phyloP scores from a whole-genome alignment of 2,113 vertebrate genomes.

The Panthera uncia region DNA sequence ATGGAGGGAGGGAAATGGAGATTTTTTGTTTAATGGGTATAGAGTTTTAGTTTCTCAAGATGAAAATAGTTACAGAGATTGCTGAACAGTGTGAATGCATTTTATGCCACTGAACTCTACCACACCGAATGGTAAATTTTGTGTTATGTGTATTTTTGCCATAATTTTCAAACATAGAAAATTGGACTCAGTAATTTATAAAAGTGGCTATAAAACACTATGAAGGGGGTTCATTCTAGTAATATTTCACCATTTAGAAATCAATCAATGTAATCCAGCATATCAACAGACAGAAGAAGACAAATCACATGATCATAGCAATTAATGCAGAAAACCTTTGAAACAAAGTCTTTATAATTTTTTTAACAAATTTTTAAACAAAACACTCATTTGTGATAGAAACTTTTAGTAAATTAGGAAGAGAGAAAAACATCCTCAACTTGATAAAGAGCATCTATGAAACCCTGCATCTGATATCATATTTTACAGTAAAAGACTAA shows the following conservation, averaged over 20 bases:
- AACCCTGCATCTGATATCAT: background rate
- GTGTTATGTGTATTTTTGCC: background rate
- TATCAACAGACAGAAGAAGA: background rate
- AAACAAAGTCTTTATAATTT: background rate
- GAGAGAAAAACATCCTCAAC: background rate
- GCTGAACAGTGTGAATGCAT: background rate
- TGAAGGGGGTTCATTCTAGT: background rate
- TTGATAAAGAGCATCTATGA: background rate
- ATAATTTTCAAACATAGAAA: background rate
- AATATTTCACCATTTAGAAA: background rate
- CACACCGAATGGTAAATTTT: background rate
- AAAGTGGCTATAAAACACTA: background rate
- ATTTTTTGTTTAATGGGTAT: background rate
- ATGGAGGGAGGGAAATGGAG: background rate
- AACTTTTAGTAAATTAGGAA: background rate
- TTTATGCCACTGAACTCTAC: background rate
- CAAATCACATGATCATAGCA: background rate
- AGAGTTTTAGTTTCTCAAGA: background rate
- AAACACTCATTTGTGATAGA: background rate
- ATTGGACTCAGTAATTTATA: background rate
- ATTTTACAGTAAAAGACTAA: background rate
- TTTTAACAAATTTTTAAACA: background rate
- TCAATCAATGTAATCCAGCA: background rate
- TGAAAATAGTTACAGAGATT: background rate
- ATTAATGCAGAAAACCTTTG: background rate